phyloP scores from a whole-genome alignment of 1,140 invertebrate species.

The Zaprionus gabonicus region DNA sequence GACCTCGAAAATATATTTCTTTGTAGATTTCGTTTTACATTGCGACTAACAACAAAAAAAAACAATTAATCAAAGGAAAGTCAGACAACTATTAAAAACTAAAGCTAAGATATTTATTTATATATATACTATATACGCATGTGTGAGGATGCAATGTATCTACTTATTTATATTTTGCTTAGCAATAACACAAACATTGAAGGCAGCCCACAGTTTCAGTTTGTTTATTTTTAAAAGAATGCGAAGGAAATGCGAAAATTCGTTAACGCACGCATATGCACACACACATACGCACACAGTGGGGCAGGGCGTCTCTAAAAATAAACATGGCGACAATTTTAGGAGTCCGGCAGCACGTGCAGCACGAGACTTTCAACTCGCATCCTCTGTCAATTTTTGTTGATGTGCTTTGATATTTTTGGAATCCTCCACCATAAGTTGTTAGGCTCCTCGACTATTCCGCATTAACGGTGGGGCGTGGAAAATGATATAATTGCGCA shows the following conservation, averaged over 20 bases:
- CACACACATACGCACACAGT: constrained; percentile 1
- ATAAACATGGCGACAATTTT: constrained; percentile 54
- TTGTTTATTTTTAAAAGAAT: constrained; percentile 57
- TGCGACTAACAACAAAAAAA: not conserved
- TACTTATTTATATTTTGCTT: constrained; percentile 44
- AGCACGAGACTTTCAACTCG: constrained; percentile 54
- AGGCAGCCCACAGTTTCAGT: constrained; percentile 24
- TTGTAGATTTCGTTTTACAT: not conserved
- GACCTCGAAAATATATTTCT: not conserved
- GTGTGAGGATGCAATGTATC: not conserved
- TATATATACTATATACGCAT: not conserved
- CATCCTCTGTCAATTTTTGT: constrained; percentile 13
- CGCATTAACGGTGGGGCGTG: not conserved
- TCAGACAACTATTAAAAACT: constrained; percentile 13
- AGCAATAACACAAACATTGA: constrained; percentile 45
- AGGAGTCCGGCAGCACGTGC: constrained; percentile 55
- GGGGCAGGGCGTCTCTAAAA: constrained; percentile 38
- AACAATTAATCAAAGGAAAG: constrained; percentile 16
- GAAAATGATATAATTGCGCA: not conserved
- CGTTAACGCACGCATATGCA: constrained; percentile 21
- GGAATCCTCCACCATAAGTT: constrained; percentile 37
- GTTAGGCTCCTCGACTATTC: constrained; percentile 13
- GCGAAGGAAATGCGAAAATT: constrained; percentile 46
- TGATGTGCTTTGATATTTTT: constrained; percentile 56
- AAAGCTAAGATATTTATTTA: constrained; percentile 35